phyloP scores from a whole-genome alignment of 2,888 invertebrate species.

The Drosophila seclusa region DNA sequence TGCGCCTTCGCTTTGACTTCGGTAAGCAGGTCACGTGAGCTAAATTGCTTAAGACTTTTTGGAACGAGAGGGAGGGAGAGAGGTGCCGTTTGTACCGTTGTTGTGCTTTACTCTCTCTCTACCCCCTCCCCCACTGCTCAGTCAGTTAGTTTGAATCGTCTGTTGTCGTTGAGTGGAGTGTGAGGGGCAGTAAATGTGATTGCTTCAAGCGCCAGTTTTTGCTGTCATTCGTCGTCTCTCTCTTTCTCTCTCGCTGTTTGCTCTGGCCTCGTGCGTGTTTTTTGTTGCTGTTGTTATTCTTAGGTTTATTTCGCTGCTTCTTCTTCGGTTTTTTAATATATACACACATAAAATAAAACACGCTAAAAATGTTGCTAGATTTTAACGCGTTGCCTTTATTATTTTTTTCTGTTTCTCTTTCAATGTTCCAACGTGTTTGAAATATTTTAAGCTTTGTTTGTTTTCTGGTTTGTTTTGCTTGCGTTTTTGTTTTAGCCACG shows the following conservation, averaged over 20 bases:
- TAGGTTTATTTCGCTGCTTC: conserved; percentile 9
- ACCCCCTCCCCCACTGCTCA: conserved; percentile 10
- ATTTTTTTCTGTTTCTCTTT: conserved; percentile 37
- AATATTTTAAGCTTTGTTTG: conserved; percentile 64
- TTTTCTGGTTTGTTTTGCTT: conserved; percentile 45
- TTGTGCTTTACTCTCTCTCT: background rate
- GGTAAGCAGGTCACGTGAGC: conserved; percentile 78
- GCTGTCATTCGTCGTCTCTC: conserved; percentile 8
- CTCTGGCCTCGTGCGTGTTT: conserved; percentile 49
- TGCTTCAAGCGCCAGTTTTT: conserved; percentile 35
- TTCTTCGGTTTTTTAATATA: conserved; percentile 22
- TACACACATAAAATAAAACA: conserved; percentile 52
- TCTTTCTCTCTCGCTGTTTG: conserved; percentile 8
- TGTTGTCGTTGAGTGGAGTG: conserved; percentile 7
- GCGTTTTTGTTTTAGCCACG: conserved; percentile 56
- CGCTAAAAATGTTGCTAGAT: conserved; percentile 57
- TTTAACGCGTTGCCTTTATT: conserved; percentile 49
- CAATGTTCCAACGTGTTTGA: conserved; percentile 74
- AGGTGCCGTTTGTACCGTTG: background rate
- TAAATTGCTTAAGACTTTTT: conserved; percentile 56
- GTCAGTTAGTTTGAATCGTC: conserved; percentile 39
- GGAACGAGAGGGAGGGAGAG: background rate
- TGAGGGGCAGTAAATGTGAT: conserved; percentile 68
- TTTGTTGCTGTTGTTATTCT: conserved; percentile 35
- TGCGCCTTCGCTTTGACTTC: conserved; percentile 54